Conservation (phyloP, 1,140 invertebrate genomes). For the Panulirus ornatus region DNA sequence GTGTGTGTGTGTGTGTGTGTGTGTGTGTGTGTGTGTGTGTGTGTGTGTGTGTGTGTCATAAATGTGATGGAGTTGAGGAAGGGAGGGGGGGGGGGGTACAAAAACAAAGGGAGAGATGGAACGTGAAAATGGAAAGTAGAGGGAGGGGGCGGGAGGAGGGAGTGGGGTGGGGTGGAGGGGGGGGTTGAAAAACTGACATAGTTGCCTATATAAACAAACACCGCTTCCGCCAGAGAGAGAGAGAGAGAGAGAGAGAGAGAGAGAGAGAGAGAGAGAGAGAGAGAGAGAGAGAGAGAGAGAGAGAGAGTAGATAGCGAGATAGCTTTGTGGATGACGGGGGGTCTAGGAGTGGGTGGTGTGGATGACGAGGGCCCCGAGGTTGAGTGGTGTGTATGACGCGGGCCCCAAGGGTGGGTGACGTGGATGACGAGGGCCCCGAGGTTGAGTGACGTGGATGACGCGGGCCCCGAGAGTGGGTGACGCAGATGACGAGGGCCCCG, state of each 20-base stretch:
- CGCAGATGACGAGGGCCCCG: no score
- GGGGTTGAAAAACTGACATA: not conserved
- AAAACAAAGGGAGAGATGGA: not conserved
- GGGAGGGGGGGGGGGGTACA: no score
- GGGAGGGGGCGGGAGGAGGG: slow-evolving; percentile 13
- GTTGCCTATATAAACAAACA: not conserved
- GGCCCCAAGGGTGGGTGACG: no score
- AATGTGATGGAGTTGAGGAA: not conserved
- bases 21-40: slow-evolving; percentile 36
- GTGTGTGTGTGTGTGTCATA: not conserved
- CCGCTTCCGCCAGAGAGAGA: not conserved
- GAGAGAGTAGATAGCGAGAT: slow-evolving; percentile 32
- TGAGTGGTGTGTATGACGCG: no score
- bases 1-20: slow-evolving; percentile 28
- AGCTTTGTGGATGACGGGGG: no score
- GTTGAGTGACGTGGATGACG: no score
- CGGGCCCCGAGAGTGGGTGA: no score
- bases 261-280: slow-evolving; percentile 10
- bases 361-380: no score
- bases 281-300: slow-evolving; percentile 33
- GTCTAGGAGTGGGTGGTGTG: no score
- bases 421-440: no score
- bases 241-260: slow-evolving; percentile 42
- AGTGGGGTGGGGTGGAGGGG: not conserved
- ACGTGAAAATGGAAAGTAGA: not conserved